These are phyloP conservation scores for Nemapogon koenigi DNA, from an alignment of 2,888 invertebrate genomes.

Conservation along the genomic window DNA sequence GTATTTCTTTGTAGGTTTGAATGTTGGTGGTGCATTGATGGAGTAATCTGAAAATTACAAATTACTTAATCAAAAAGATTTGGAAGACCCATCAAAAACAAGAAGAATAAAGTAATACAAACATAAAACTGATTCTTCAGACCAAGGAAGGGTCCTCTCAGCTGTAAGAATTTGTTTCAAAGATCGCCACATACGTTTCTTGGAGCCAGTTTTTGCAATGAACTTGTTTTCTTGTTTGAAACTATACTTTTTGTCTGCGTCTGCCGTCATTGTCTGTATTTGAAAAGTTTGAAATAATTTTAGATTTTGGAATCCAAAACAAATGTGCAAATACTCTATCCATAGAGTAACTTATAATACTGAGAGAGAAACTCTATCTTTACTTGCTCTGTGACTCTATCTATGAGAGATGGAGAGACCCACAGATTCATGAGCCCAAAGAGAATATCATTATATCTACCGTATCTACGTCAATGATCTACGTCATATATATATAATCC, in stretches of 20 bases:
- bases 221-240: conserved; percentile 59
- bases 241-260: conserved; percentile 36
- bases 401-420: too few relatives aligned
- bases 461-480: too few relatives aligned
- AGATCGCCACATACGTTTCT: conserved; percentile 87
- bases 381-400: too few relatives aligned
- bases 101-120: conserved; percentile 27
- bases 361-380: too few relatives aligned
- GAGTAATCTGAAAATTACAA: conserved; percentile 72
- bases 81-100: neutral
- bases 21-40: conserved; percentile 90
- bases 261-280: conserved; percentile 36
- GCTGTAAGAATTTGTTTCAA: conserved; percentile 86
- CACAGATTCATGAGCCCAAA: too few relatives aligned
- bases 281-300: too few relatives aligned
- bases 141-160: conserved; percentile 81
- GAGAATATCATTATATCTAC: too few relatives aligned
- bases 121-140: conserved; percentile 79
- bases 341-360: too few relatives aligned
- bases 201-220: conserved; percentile 66
- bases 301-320: too few relatives aligned
- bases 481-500: too few relatives aligned
- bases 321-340: too few relatives aligned
- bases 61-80: conserved; percentile 1
- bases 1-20: conserved; percentile 91